phyloP scores from a whole-genome alignment of 1,140 invertebrate genomes.

The Apis dorsata region DNA sequence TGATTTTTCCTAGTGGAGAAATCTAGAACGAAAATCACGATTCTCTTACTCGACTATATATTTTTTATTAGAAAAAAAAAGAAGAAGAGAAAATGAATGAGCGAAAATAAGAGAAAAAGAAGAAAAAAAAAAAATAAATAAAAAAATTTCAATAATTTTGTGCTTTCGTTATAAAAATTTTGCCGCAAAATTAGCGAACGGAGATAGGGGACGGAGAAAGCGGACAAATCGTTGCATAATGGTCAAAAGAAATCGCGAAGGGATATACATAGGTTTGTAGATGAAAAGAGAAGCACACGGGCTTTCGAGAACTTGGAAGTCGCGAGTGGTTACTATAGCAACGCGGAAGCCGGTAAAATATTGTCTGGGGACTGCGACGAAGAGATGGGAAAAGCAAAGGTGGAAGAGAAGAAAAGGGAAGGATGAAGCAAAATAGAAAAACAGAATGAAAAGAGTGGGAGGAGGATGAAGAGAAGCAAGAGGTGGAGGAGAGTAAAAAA shows the following conservation, averaged over 20 bases:
- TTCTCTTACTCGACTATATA: not conserved
- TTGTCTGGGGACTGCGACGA: conserved; percentile 61
- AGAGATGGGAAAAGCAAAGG: conserved; percentile 40
- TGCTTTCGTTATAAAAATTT: conserved; percentile 21
- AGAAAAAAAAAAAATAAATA: not conserved
- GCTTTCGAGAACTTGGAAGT: conserved; percentile 63
- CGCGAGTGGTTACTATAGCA: conserved; percentile 72
- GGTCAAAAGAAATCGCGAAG: conserved; percentile 66
- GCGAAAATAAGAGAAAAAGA: not conserved
- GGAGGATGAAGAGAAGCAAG: not conserved
- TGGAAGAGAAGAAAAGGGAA: conserved; percentile 33
- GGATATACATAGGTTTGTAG: conserved; percentile 55
- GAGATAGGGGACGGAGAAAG: not conserved
- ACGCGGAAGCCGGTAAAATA: conserved; percentile 75
- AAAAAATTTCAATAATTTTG: not conserved
- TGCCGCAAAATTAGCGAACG: not conserved
- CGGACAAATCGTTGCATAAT: conserved; percentile 72
- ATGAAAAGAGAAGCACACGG: conserved; percentile 56
- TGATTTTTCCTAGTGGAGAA: not conserved
- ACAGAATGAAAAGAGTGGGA: conserved; percentile 4
- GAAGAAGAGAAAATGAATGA: not conserved
- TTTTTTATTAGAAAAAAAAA: not conserved
- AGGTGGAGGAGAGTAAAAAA: not conserved
- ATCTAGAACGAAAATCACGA: not conserved
- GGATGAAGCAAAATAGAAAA: conserved; percentile 43